Percentiles rank a stretch among this genome's conserved stretches.
These are phyloP conservation scores for Pomatostomus ruficeps DNA, from an alignment of 2,113 vertebrate genomes.

Conservation along the genomic window DNA sequence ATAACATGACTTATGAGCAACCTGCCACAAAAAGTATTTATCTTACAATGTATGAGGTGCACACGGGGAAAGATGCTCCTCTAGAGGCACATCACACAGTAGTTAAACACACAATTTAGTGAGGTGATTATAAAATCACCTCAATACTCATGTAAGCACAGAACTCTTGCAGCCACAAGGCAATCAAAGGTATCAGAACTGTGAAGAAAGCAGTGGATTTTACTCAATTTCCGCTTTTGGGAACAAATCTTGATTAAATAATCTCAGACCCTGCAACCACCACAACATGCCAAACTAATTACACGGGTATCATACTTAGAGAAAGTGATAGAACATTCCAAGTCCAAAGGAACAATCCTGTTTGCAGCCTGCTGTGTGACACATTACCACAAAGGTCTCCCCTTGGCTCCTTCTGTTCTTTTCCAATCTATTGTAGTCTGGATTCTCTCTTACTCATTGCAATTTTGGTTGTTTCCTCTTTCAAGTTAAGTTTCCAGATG, in stretches of 20 bases:
- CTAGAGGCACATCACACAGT: background rate
- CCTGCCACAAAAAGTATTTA: background rate
- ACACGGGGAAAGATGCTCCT: conserved; percentile 24
- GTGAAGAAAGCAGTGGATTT: background rate
- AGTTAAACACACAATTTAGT: conserved; percentile 11
- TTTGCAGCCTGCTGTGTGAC: background rate
- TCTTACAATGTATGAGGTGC: background rate
- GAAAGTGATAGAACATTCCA: background rate
- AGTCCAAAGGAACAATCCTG: background rate
- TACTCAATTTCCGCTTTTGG: background rate
- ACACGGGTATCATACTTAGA: background rate
- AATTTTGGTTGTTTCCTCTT: conserved; percentile 58
- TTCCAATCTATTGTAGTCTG: conserved; percentile 25
- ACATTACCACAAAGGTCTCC: background rate
- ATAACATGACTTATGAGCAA: conserved; percentile 55
- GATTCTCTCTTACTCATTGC: conserved; percentile 24
- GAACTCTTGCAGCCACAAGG: background rate
- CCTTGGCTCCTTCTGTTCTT: conserved; percentile 27
- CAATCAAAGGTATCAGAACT: background rate
- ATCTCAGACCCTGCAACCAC: background rate
- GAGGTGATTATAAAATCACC: background rate
- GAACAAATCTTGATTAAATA: background rate
- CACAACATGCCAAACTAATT: background rate
- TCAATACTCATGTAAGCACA: background rate
- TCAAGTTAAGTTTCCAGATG: conserved; percentile 65